Evolutionary conservation across 2,797 vertebrate genomes (phyloP).

Genomic region (Vipera latastei): DNA sequence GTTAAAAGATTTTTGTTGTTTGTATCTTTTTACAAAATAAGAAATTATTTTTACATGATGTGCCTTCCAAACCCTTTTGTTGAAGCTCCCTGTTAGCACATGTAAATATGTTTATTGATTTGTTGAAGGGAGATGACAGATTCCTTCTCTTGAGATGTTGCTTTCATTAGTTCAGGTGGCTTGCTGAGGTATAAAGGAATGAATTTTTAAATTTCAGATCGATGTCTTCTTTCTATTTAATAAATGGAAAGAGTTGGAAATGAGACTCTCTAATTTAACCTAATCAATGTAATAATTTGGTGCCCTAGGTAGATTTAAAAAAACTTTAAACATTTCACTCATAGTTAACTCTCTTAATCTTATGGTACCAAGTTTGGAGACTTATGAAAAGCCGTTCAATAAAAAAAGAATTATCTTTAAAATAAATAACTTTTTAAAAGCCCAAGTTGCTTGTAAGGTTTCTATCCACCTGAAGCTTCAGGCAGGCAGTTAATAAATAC

Average conservation of each 20-base stretch:
- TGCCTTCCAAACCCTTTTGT: background rate
- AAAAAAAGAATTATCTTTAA: background rate
- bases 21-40: background rate
- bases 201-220: conserved; percentile 15
- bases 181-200: background rate
- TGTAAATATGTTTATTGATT: conserved; percentile 34
- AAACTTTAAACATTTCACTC: background rate
- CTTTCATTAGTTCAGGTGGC: conserved; percentile 31
- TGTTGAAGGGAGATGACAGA: conserved; percentile 3
- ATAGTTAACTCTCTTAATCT: background rate
- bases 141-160: conserved; percentile 9
- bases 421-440: background rate
- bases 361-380: background rate
- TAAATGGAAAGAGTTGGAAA: background rate
- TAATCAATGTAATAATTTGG: background rate
- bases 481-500: conserved; percentile 12
- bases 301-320: background rate
- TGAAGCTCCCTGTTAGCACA: background rate
- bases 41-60: background rate
- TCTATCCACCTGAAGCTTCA: conserved; percentile 1
- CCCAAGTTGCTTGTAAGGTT: conserved; percentile 7
- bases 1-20: background rate
- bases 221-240: conserved; percentile 13
- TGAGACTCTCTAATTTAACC: background rate
- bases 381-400: background rate